Evolutionary conservation across 2,888 invertebrate genomes (phyloP).

Genomic region (Melanchra persicariae): DNA sequence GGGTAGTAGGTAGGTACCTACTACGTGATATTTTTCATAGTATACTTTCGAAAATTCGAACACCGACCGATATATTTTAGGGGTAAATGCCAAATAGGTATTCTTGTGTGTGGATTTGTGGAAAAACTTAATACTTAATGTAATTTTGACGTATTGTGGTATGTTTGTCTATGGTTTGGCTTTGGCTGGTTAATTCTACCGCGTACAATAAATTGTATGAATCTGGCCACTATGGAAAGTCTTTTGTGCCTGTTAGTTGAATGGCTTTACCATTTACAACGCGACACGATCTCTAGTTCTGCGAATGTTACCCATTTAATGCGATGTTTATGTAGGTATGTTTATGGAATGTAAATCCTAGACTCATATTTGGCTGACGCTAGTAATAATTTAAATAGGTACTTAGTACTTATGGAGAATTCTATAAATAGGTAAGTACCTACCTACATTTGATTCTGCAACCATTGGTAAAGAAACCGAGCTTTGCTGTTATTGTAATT

Average conservation of each 20-base stretch:
- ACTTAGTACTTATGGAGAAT: too few species aligned
- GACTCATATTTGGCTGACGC: slow-evolving; percentile 26
- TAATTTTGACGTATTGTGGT: slow-evolving; percentile 23
- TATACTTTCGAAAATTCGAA: slow-evolving; percentile 46
- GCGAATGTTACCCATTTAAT: slow-evolving; percentile 55
- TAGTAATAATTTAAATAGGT: too few species aligned
- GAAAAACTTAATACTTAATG: slow-evolving; percentile 37
- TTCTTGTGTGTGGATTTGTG: not conserved
- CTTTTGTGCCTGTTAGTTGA: slow-evolving; percentile 49
- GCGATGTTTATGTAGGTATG: slow-evolving; percentile 50
- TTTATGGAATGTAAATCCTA: slow-evolving; percentile 50
- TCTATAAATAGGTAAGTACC: too few species aligned
- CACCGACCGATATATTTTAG: slow-evolving; percentile 11
- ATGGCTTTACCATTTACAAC: slow-evolving; percentile 59
- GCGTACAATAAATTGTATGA: slow-evolving; percentile 8
- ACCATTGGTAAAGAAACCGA: not conserved
- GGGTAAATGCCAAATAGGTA: not conserved
- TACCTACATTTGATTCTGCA: not conserved
- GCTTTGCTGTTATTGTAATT: not conserved
- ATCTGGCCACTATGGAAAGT: slow-evolving; percentile 39
- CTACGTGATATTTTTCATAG: slow-evolving; percentile 11
- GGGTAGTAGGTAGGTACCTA: too few species aligned
- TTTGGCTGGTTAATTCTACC: slow-evolving; percentile 47
- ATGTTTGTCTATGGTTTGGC: slow-evolving; percentile 26
- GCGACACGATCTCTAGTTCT: slow-evolving; percentile 53